Conservation (phyloP, 2,797 vertebrate genomes). For the Platalea minor region DNA sequence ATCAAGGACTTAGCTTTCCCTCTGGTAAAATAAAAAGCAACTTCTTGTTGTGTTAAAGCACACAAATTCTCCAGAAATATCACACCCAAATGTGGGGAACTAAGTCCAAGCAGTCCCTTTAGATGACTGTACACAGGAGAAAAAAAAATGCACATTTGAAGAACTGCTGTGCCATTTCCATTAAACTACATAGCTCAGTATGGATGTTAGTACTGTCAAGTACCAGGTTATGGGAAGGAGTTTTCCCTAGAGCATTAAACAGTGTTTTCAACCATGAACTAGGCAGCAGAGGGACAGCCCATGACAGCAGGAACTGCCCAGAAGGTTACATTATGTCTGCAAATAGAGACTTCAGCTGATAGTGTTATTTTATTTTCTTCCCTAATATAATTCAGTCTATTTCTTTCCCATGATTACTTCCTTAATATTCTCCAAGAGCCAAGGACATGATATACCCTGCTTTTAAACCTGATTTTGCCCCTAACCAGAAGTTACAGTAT, state of each 20-base stretch:
- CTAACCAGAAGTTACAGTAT: background rate
- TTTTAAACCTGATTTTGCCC: background rate
- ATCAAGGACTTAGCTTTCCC: background rate
- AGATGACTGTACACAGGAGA: background rate
- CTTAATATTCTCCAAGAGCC: background rate
- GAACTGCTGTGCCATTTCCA: background rate
- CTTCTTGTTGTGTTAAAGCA: background rate
- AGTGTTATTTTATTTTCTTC: slow-evolving; percentile 11
- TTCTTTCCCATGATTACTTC: background rate
- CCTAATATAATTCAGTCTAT: background rate
- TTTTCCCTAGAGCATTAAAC: background rate
- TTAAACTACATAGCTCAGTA: background rate
- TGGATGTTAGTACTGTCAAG: background rate
- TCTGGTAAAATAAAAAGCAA: background rate
- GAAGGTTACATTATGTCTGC: background rate
- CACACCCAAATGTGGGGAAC: background rate
- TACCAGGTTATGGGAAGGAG: background rate
- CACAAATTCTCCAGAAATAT: background rate
- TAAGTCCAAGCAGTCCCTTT: background rate
- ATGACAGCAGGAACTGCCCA: background rate
- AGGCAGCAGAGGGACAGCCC: background rate
- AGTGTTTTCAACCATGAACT: background rate
- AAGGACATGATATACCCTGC: background rate
- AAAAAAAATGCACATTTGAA: background rate
- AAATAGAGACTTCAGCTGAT: background rate